Evolutionary conservation across 2,888 invertebrate species (phyloP).

Genomic region (Leucophenga maculata): DNA sequence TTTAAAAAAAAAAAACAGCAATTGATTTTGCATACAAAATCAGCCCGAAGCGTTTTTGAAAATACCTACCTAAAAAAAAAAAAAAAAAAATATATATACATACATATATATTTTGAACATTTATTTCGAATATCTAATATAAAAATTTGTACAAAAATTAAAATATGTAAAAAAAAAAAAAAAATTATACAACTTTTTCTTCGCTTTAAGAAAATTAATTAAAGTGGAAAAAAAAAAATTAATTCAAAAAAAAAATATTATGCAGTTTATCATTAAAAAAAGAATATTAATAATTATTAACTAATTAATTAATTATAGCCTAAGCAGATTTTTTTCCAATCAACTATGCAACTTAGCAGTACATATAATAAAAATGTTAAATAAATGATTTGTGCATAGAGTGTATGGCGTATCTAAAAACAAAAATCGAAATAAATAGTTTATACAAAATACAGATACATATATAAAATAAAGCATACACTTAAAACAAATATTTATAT

Average conservation of each 20-base stretch:
- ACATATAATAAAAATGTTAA: slow-evolving; percentile 38
- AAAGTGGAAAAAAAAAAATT: slow-evolving; percentile 45
- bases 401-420: slow-evolving; percentile 8
- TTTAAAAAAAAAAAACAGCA: no score
- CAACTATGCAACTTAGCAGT: slow-evolving; percentile 31
- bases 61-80: no score
- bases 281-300: slow-evolving; percentile 19
- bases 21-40: no score
- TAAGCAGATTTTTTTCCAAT: background rate
- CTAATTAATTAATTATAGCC: slow-evolving; percentile 28
- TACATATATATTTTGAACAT: background rate
- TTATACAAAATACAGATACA: background rate
- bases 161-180: slow-evolving; percentile 4
- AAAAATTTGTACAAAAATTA: background rate
- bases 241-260: no score
- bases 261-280: slow-evolving; percentile 37
- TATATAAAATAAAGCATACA: background rate
- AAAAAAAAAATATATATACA: no score
- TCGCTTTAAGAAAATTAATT: slow-evolving; percentile 54
- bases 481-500: slow-evolving; percentile 28
- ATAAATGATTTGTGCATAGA: slow-evolving; percentile 15
- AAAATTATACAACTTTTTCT: slow-evolving; percentile 56
- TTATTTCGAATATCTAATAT: background rate
- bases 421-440: background rate
- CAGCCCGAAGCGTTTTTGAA: no score